A percentile compares a stretch with the other conserved stretches of the same genome.
These are phyloP conservation scores for Circaetus gallicus DNA, from an alignment of 2,113 vertebrate species.

Conservation along the genomic window DNA sequence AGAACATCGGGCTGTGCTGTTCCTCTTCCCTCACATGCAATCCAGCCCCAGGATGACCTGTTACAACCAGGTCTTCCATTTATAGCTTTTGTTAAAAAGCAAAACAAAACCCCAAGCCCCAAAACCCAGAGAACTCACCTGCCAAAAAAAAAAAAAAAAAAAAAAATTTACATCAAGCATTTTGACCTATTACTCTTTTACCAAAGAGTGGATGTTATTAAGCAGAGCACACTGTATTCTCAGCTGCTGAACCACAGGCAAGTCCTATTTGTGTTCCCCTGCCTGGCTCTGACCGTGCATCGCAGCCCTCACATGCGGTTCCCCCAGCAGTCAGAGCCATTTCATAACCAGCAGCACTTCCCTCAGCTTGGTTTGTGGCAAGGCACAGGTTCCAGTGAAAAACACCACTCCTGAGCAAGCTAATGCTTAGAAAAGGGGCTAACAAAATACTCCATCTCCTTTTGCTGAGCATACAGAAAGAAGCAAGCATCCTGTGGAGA, in stretches of 20 bases:
- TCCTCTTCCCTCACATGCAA: background rate
- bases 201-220: background rate
- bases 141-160: background rate
- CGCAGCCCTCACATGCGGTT: fast-evolving
- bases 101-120: background rate
- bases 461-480: background rate
- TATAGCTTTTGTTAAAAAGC: background rate
- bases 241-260: background rate
- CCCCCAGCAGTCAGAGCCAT: background rate
- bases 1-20: background rate
- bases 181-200: background rate
- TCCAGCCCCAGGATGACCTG: no score
- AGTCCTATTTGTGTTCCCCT: background rate
- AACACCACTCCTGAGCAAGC: background rate
- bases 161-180: background rate
- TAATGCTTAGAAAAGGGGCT: background rate
- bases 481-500: background rate
- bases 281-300: no score
- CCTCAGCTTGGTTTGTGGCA: background rate
- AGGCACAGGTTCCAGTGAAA: background rate
- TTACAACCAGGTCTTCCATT: background rate
- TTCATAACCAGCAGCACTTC: background rate
- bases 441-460: background rate
- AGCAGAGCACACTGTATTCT: background rate
- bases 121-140: background rate